Evolutionary conservation across 2,888 invertebrate genomes (phyloP).

Genomic region (Spodoptera exigua): DNA sequence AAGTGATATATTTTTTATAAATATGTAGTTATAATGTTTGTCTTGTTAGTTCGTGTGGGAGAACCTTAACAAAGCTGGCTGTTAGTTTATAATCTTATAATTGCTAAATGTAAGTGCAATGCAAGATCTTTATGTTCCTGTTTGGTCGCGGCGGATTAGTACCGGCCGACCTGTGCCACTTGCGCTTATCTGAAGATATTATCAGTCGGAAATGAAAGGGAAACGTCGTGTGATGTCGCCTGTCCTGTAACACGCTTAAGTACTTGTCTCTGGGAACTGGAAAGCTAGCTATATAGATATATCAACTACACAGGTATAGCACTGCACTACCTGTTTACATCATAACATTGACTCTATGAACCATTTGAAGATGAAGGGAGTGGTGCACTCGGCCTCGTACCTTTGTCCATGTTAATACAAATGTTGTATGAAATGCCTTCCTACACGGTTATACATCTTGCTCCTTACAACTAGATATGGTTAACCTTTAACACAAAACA

Average conservation of each 20-base stretch:
- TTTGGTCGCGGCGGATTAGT: constrained; percentile 30
- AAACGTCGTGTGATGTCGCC: constrained; percentile 25
- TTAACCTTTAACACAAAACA: too few species aligned
- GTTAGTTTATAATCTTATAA: constrained; percentile 46
- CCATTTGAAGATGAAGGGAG: too few species aligned
- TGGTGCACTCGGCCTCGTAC: too few species aligned
- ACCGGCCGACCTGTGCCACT: constrained; percentile 3
- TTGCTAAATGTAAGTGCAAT: constrained; percentile 28
- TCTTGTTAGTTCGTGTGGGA: neutral
- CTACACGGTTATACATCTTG: too few species aligned
- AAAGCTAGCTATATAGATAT: constrained; percentile 4
- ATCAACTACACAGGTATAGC: too few species aligned
- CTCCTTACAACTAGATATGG: too few species aligned
- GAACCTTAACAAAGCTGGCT: neutral
- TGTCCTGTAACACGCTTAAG: constrained; percentile 7
- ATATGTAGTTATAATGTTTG: too few species aligned
- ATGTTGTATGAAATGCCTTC: too few species aligned
- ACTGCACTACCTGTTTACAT: too few species aligned
- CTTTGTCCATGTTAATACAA: too few species aligned
- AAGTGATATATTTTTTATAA: too few species aligned
- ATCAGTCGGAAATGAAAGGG: constrained; percentile 48
- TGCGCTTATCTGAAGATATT: constrained; percentile 23
- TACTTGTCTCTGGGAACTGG: constrained; percentile 26
- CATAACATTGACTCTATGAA: too few species aligned
- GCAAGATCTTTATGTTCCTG: constrained; percentile 20